Conservation (phyloP, 2,888 invertebrate genomes). For the Neoscelio sp. region DNA sequence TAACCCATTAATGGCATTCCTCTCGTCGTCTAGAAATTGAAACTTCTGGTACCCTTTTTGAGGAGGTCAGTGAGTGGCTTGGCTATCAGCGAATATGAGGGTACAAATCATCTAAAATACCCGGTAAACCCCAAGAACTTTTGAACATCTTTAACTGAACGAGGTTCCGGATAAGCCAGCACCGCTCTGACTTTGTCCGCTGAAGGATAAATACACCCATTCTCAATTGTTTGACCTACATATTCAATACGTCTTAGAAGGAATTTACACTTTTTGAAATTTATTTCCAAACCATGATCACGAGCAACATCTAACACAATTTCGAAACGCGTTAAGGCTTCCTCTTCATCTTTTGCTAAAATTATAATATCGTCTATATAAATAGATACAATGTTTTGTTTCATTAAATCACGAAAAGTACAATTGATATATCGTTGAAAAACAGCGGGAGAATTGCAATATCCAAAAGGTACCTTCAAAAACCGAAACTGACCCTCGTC, state of each 20-base stretch:
- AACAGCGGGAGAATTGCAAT: conserved; percentile 39
- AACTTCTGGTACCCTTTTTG: conserved; percentile 61
- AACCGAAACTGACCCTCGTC: conserved; percentile 35
- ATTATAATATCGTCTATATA: conserved; percentile 53
- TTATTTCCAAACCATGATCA: conserved; percentile 31
- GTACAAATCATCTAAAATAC: neutral
- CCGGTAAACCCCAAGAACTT: conserved; percentile 1
- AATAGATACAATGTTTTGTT: conserved; percentile 7
- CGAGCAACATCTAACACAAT: conserved; percentile 13
- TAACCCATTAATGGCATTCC: neutral
- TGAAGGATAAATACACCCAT: conserved; percentile 1
- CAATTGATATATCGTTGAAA: conserved; percentile 44
- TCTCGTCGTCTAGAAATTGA: conserved; percentile 13
- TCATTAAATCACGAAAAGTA: conserved; percentile 21
- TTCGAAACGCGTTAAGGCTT: conserved; percentile 13
- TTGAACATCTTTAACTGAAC: neutral
- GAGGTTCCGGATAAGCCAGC: neutral
- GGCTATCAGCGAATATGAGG: conserved; percentile 16
- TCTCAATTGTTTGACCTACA: neutral
- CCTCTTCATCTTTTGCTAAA: conserved; percentile 18
- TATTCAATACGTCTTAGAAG: conserved; percentile 2
- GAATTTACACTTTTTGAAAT: conserved; percentile 49
- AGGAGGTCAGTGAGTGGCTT: conserved; percentile 71
- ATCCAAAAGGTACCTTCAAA: conserved; percentile 25
- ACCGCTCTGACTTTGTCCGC: conserved; percentile 7